These are phyloP conservation scores for Hypomesus transpacificus DNA, from an alignment of 2,113 vertebrate genomes.

Conservation along the genomic window DNA sequence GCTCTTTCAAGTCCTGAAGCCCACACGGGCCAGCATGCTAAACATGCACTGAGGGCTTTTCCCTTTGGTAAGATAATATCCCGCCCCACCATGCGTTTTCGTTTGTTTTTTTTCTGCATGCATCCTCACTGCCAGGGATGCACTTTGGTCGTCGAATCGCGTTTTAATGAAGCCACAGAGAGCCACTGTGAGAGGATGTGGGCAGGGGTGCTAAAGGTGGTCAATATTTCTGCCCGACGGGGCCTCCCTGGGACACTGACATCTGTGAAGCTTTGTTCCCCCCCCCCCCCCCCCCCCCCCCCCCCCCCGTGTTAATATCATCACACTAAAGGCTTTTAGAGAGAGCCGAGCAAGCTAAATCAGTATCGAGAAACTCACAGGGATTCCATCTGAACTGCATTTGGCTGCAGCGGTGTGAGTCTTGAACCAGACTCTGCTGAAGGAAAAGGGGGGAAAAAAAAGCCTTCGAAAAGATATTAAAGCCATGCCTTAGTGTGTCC, in stretches of 20 bases:
- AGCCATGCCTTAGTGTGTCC: conserved; percentile 14
- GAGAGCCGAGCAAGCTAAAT: background rate
- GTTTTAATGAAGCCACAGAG: conserved; percentile 39
- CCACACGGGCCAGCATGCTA: conserved; percentile 45
- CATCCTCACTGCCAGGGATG: conserved; percentile 13
- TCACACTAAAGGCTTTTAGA: background rate
- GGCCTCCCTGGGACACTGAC: conserved; percentile 14
- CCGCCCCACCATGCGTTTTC: conserved; percentile 17
- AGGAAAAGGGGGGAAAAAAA: background rate
- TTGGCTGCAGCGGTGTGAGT: conserved; percentile 18
- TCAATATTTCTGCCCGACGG: background rate
- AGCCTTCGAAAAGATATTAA: conserved; percentile 10
- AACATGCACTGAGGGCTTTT: conserved; percentile 41
- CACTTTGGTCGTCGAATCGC: conserved; percentile 24
- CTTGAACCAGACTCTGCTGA: conserved; percentile 1
- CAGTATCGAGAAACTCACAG: background rate
- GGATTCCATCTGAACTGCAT: conserved; percentile 33
- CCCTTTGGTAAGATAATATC: conserved; percentile 42
- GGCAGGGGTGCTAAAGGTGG: conserved; percentile 14
- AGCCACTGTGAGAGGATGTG: conserved; percentile 17
- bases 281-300: background rate
- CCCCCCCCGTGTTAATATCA: background rate
- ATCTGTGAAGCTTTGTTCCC: conserved; percentile 11
- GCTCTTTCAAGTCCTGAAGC: conserved; percentile 43
- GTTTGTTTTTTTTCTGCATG: background rate